Base-by-base conservation (phyloP, 2,113 vertebrate species). In the Tragulus kanchil region DNA sequence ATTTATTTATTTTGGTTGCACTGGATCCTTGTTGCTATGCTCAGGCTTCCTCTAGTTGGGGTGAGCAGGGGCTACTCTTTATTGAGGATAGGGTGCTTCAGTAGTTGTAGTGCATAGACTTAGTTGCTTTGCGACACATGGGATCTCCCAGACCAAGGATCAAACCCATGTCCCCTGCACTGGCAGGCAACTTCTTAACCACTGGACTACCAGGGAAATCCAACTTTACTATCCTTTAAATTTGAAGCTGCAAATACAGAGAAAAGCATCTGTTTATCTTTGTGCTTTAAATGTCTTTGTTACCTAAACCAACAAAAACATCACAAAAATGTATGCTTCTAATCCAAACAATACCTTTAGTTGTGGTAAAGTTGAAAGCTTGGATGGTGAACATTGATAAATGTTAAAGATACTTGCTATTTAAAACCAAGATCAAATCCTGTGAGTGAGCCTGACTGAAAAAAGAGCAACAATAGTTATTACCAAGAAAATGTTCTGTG, bases 381-480 rank as follows among this genome's bases (percentile, higher is more conserved):
- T 89, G 94, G 28, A 88, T 65, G 69, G 71, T 81, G 25, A 95
- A 78, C 4, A 48, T 85, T 93, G 59, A 79, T 90, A 92, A 25
- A 79, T 94, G n/a, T 92, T 78, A 93, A 85, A 92, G 58, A 54
- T 64, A 81, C 31, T 82, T 88, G 45, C 82, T 90, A 52, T 90
- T 28, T 89, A 65, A 83, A 73, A 65, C 13, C 56, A 94, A 67
- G 36, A 89, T 91, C 85, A 93, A 95, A 81, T 85, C 71, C 26
- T 85, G 26, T n/a, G 58, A 62, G 31, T 73, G 25, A 87, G 28
- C 45, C 42, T 95, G 75, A 95, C 85, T 93, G 67, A 64, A 83
- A 94, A 97, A 95, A 96, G 59, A 96, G 69, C 85, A 71, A 54
- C 58, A 48, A 42, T 17, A 65, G 48, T 94, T 56, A 87, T 97